Base-by-base conservation (phyloP, 2,113 vertebrate genomes). In the Chamaea fasciata region DNA sequence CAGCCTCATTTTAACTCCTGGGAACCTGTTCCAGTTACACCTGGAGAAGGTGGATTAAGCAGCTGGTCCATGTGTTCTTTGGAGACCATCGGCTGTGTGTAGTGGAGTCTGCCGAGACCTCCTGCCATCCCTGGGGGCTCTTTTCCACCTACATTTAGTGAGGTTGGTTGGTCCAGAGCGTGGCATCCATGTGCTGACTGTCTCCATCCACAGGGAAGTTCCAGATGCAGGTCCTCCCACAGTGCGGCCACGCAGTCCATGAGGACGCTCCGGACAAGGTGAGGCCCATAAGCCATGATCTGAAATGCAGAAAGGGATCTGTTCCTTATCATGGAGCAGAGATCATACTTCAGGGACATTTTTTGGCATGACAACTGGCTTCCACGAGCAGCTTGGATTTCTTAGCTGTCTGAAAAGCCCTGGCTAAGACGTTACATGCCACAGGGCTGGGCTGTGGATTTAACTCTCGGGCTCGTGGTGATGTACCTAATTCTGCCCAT, bases 201-300 rank as follows among this genome's bases (percentile, higher is more conserved):
- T 95, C 13, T 96, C 88, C 22, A 23, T 93, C 44, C 55, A 15
- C 97, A 99, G 99, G 99, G 71, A 99, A 99, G 97, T 99, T 99
- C 95, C 99, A 99, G 98, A 99, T 99, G 99, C 99, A 99, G 96
- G 99, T 99, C 57, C 98, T 99, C 44, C 99, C 99, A 6, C 99
- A 99, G 97, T 99, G 99, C 79, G 99, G 99, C 85, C 99, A 99
- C 2, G 99, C 99, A n/a, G 99, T 99, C 81, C 99, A 99, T 3
- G 99, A 99, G 97, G 99, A 99, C 26, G 99, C 98, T 39, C 99
- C 99, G 13, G 99, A 99, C 94, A 99, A 99, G 98, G 99, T 99
- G 97, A 97, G 97, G 57, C 11, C 23, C 6, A 6, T 7, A 13
- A 52, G 3, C n/a, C 26, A 4, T 0, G 0, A 3, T 18, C 55